Conservation (phyloP, 2,113 vertebrate genomes). For the Mustelus asterias region DNA sequence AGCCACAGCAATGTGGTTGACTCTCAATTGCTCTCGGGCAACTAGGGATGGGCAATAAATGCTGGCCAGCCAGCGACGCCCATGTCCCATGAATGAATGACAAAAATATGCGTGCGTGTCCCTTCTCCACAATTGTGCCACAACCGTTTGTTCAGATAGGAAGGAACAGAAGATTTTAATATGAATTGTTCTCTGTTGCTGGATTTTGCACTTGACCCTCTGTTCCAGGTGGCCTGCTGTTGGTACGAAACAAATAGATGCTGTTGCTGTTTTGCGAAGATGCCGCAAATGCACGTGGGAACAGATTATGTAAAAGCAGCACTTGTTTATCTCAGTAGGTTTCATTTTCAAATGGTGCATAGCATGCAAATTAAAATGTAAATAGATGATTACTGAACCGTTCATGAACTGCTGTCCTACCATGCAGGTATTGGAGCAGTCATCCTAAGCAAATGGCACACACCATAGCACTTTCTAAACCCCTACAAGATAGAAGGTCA, state of each 20-base stretch:
- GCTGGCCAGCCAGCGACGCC: too few relatives aligned
- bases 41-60: too few relatives aligned
- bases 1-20: too few relatives aligned
- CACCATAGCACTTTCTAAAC: neutral
- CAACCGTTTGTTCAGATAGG: neutral
- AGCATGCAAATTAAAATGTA: constrained; percentile 12
- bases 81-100: too few relatives aligned
- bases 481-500: neutral
- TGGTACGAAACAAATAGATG: neutral
- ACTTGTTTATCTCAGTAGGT: constrained; percentile 23
- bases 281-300: neutral
- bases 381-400: neutral
- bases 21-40: too few relatives aligned
- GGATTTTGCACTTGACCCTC: neutral
- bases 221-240: neutral
- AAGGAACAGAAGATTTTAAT: neutral
- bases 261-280: constrained; percentile 13
- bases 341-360: neutral
- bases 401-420: neutral
- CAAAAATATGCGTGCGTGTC: neutral
- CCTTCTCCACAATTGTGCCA: neutral
- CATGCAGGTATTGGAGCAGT: neutral
- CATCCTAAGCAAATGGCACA: neutral
- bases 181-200: neutral
- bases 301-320: neutral